Base-by-base conservation (phyloP, 2,888 invertebrate species). In the Troides aeacus region DNA sequence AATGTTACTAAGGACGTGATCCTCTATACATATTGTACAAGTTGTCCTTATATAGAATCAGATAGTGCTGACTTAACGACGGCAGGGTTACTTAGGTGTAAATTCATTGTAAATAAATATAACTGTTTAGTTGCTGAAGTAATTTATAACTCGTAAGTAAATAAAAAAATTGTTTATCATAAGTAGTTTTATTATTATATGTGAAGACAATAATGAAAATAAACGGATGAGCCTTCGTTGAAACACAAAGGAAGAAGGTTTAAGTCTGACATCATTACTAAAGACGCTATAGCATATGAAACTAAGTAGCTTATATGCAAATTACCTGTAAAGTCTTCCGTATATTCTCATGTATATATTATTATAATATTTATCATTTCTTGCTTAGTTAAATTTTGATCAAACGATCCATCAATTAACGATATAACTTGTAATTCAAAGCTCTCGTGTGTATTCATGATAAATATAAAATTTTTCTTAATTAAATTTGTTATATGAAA, bases 261-360 rank as follows among this genome's bases (percentile, higher is more conserved):
- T 72, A 70, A 75, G 73, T 76, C 71, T 76, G 76, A 76, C 75
- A 72, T 75, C 75, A 76, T 78, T 78, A 79, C 65, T 69, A 69
- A 69, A 69, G 70, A 71, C 69, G 70, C 68, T 68, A 63, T 68
- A 70, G 63, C 69, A 64, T 66, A 70, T 66, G 72, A 71, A 69
- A 68, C 71, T 71, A 72, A 69, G 72, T 73, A 74, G 74, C 75
- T 77, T 64, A 69, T 57, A 65, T 69, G 61, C 30, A 64, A 69
- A 69, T 64, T 61, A 56, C 23, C 39, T 56, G 30, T 53, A n/a
- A 63, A 24, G 30, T 64, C 42, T 61, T 30, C 56, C n/a, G 56
- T 23, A 21, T 56, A 58, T 65, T 50, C 63, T 17, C 59, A 17
- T 68, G 46, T 23, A 12, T 68, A 63, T 50, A 63, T 46, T 63